Conservation (phyloP, 2,797 vertebrate genomes). For the Chrosomus eos region DNA sequence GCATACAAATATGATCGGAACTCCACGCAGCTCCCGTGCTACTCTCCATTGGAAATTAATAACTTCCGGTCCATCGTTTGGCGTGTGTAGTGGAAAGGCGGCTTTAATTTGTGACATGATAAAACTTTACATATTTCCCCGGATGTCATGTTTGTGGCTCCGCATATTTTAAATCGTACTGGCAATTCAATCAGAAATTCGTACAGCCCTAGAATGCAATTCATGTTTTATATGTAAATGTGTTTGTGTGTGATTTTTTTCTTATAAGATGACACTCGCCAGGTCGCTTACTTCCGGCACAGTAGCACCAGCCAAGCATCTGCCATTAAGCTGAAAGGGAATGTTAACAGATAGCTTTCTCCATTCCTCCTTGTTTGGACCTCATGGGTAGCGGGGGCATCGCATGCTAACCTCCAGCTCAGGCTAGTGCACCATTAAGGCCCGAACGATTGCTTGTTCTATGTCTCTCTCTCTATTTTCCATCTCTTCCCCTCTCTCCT, state of each 20-base stretch:
- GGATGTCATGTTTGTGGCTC: too few species aligned
- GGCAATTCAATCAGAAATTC: too few species aligned
- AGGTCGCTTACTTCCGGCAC: background rate
- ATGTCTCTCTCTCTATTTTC: constrained; percentile 34
- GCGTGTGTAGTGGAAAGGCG: too few species aligned
- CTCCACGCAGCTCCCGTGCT: too few species aligned
- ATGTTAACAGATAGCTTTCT: background rate
- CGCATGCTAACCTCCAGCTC: constrained; percentile 44
- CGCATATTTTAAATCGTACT: too few species aligned
- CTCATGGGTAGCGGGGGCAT: constrained; percentile 22
- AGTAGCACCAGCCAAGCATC: constrained; percentile 1
- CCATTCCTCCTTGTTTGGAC: constrained; percentile 28
- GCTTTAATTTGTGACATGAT: too few species aligned
- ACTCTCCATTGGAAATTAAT: too few species aligned
- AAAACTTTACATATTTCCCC: too few species aligned
- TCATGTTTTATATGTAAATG: background rate
- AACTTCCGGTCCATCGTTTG: too few species aligned
- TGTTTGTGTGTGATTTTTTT: background rate
- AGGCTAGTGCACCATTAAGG: constrained; percentile 54
- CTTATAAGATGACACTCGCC: background rate
- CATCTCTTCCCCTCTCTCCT: constrained; percentile 39
- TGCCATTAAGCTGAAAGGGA: background rate
- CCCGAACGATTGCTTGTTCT: constrained; percentile 23
- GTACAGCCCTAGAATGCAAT: background rate
- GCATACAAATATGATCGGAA: too few species aligned